These are phyloP conservation scores for Emydoidea blandingii DNA, from an alignment of 2,797 vertebrate genomes.

Conservation along the genomic window DNA sequence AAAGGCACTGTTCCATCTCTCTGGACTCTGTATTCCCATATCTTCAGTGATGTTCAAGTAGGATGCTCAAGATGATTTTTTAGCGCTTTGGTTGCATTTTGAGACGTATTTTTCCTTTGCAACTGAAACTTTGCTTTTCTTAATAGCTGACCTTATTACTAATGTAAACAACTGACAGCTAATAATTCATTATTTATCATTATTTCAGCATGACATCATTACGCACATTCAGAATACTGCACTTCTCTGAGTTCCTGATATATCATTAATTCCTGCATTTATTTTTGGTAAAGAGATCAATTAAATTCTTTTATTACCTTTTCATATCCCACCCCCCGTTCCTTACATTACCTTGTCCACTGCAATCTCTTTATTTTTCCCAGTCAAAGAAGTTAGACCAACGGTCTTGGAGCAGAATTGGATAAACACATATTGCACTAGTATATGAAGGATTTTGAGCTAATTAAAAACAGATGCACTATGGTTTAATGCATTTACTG, in stretches of 20 bases:
- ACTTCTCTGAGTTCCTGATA: background rate
- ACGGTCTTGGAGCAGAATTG: background rate
- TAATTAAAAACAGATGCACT: constrained; percentile 40
- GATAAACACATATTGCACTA: background rate
- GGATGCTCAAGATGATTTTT: background rate
- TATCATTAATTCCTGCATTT: background rate
- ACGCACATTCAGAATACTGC: background rate
- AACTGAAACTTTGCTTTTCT: background rate
- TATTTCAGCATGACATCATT: background rate
- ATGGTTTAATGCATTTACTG: background rate
- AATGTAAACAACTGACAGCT: background rate
- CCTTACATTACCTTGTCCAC: background rate
- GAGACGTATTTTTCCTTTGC: constrained; percentile 6
- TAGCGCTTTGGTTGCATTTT: background rate
- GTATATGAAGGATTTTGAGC: background rate
- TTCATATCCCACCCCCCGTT: background rate
- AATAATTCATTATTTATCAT: background rate
- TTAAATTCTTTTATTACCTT: background rate
- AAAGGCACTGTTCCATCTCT: background rate
- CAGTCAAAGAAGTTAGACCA: background rate
- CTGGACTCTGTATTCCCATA: background rate
- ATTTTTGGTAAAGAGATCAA: background rate
- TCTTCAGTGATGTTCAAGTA: background rate
- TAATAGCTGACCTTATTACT: background rate
- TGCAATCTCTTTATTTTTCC: background rate